A percentile compares a stretch with the other conserved stretches of the same genome.
Conservation (phyloP, 2,888 invertebrate genomes). For the Agriopis marginaria region DNA sequence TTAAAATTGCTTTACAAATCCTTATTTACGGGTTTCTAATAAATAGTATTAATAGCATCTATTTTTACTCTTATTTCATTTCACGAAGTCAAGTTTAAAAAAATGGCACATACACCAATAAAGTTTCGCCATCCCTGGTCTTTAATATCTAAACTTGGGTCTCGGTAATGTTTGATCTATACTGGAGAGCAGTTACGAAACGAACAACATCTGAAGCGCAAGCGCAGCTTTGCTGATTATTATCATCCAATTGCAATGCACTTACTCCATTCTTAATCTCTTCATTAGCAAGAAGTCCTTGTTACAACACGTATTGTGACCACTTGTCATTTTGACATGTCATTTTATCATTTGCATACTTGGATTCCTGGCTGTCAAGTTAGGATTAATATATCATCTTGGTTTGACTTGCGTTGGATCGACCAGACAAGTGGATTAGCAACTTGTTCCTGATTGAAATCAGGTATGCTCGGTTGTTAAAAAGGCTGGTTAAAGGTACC, state of each 20-base stretch:
- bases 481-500: not conserved
- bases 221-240: conserved; percentile 5
- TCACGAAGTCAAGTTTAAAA: too few species aligned
- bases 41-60: too few species aligned
- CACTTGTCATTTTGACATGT: conserved; percentile 42
- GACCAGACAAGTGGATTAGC: conserved; percentile 52
- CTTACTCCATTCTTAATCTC: conserved; percentile 19
- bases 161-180: not conserved
- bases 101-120: too few species aligned
- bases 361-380: conserved; percentile 43
- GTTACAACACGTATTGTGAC: conserved; percentile 44
- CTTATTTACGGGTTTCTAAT: too few species aligned
- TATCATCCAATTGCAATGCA: conserved; percentile 9
- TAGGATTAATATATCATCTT: conserved; percentile 45
- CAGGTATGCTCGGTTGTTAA: conserved; percentile 4
- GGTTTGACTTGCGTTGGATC: conserved; percentile 38
- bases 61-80: too few species aligned
- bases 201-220: conserved; percentile 1
- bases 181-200: not conserved
- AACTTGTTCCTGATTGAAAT: conserved; percentile 25
- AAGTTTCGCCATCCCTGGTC: too few species aligned
- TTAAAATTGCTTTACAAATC: too few species aligned
- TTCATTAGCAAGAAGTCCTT: conserved; percentile 35
- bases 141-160: not conserved
- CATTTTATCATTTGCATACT: conserved; percentile 41